Evolutionary conservation across 2,797 vertebrate genomes (phyloP).

Genomic region (Tapera naevia): DNA sequence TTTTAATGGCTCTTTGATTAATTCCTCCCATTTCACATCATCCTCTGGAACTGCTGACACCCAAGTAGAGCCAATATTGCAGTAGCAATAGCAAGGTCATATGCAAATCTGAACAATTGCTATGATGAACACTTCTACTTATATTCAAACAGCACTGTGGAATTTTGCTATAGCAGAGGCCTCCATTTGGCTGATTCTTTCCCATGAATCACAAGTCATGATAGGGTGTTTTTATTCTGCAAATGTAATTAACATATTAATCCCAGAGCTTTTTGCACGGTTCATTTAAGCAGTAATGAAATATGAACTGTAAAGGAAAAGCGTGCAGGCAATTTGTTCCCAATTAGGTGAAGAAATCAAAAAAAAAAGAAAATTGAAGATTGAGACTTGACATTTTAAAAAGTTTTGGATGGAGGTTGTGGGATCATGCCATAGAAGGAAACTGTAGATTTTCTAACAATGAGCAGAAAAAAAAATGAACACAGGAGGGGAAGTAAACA

Average conservation of each 20-base stretch:
- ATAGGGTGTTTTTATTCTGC: background rate
- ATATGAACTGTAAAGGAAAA: background rate
- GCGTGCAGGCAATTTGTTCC: background rate
- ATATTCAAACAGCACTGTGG: background rate
- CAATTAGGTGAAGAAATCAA: background rate
- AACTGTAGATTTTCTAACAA: background rate
- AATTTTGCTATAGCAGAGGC: background rate
- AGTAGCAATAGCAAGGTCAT: background rate
- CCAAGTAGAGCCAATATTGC: background rate
- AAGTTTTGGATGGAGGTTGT: background rate
- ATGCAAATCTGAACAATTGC: slow-evolving; percentile 12
- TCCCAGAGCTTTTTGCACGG: background rate
- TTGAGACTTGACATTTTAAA: background rate
- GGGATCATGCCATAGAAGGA: background rate
- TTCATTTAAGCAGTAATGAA: background rate
- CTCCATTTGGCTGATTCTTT: background rate
- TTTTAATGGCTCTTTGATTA: background rate
- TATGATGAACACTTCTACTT: background rate
- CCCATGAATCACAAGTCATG: background rate
- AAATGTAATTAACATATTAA: slow-evolving; percentile 7
- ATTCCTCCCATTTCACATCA: background rate
- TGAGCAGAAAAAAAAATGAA: background rate
- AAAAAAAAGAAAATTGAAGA: background rate
- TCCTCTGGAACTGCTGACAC: background rate
- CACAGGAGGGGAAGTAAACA: background rate